These are phyloP conservation scores for Apostichopus californicus DNA, from an alignment of 35 echinoderm and acorn worm species.

Conservation along the genomic window DNA sequence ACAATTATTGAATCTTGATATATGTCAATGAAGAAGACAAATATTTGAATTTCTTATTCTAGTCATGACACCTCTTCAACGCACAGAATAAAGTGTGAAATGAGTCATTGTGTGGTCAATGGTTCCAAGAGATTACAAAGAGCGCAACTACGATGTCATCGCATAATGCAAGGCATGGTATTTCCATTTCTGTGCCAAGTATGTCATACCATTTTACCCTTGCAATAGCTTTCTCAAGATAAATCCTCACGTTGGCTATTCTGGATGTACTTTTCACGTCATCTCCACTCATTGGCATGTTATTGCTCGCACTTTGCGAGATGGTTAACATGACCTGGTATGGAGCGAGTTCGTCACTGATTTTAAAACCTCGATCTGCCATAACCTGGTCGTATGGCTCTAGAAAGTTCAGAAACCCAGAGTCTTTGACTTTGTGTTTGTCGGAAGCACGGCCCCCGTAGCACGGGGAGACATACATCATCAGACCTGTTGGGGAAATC, in stretches of 20 bases:
- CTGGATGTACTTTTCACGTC: conserved; percentile 16
- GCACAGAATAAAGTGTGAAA: neutral
- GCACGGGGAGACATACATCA: conserved; percentile 10
- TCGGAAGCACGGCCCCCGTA: conserved; percentile 29
- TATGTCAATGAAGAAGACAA: too few relatives aligned
- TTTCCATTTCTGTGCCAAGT: conserved; percentile 5
- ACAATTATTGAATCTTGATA: too few relatives aligned
- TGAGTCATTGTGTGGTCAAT: neutral
- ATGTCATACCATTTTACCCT: conserved; percentile 3
- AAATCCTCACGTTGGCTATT: conserved; percentile 34
- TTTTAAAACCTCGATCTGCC: conserved; percentile 42
- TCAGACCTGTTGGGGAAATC: conserved; percentile 30
- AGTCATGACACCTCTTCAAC: neutral
- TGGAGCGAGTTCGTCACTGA: neutral
- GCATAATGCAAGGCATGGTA: conserved; percentile 15
- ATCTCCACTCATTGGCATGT: neutral
- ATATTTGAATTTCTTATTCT: too few relatives aligned
- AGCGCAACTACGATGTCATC: neutral
- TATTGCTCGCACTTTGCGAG: conserved; percentile 6
- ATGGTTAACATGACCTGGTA: conserved; percentile 8
- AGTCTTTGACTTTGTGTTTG: neutral
- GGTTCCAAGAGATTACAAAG: neutral
- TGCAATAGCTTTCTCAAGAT: conserved; percentile 30
- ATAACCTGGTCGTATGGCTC: conserved; percentile 20
- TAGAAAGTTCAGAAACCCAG: conserved; percentile 1